Percentiles rank a stretch among this genome's conserved stretches.
Evolutionary conservation across 2,888 invertebrate genomes (phyloP).

Genomic region (Drosophila monieri): DNA sequence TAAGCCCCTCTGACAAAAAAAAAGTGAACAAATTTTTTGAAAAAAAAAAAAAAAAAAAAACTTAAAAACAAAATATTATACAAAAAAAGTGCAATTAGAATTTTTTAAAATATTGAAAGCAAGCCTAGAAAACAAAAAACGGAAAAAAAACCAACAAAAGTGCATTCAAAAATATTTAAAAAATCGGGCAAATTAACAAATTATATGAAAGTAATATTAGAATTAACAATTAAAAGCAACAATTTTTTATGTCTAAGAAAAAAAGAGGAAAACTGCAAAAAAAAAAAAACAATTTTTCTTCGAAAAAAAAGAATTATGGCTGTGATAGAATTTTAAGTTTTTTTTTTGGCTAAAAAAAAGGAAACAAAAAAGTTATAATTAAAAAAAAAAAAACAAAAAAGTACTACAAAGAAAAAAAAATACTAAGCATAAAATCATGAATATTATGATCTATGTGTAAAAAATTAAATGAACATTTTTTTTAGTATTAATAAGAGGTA

Average conservation of each 20-base stretch:
- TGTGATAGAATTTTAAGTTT: constrained; percentile 79
- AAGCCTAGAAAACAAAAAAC: constrained; percentile 53
- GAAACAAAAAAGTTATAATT: constrained; percentile 20
- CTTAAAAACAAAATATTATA: constrained; percentile 49
- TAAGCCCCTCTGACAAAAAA: constrained; percentile 7
- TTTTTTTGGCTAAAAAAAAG: constrained; percentile 53
- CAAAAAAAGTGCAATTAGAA: constrained; percentile 75
- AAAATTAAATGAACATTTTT: constrained; percentile 32
- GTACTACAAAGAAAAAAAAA: constrained; percentile 27
- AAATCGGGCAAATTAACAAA: constrained; percentile 48
- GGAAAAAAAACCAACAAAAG: constrained; percentile 57
- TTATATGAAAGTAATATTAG: constrained; percentile 47
- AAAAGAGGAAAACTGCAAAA: constrained; percentile 29
- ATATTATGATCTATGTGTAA: constrained; percentile 37
- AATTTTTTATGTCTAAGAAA: constrained; percentile 32
- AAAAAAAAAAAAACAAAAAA: constrained; percentile 19
- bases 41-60: constrained; percentile 40
- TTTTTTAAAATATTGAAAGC: constrained; percentile 69
- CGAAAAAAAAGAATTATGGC: constrained; percentile 69
- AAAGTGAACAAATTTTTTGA: constrained; percentile 16
- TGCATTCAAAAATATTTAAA: constrained; percentile 65
- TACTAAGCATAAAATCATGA: constrained; percentile 33
- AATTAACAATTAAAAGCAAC: constrained; percentile 49
- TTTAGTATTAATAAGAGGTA: constrained; percentile 29
- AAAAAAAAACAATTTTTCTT: constrained; percentile 64